Evolutionary conservation across 2,113 vertebrate genomes (phyloP).

Genomic region (Sebastes schlegelii): DNA sequence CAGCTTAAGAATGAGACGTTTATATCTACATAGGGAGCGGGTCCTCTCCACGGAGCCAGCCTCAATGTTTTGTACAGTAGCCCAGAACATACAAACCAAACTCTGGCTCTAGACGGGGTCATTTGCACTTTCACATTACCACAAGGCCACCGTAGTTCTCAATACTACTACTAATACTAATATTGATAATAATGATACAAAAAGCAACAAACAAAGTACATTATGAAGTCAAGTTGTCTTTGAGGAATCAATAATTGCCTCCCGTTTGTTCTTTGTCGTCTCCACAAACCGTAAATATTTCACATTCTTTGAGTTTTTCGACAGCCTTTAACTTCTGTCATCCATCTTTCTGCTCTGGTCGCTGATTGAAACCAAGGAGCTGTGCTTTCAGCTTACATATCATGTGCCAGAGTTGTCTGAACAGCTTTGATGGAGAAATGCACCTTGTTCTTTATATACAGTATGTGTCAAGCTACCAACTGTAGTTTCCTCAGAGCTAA

Average conservation of each 20-base stretch:
- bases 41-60: too few relatives aligned
- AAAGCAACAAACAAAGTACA: not conserved
- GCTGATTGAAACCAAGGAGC: not conserved
- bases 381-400: constrained; percentile 16
- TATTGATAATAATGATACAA: not conserved
- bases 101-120: too few relatives aligned
- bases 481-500: not conserved
- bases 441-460: not conserved
- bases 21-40: too few relatives aligned
- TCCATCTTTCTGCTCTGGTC: constrained; percentile 1
- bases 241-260: not conserved
- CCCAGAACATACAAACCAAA: too few relatives aligned
- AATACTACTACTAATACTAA: too few relatives aligned
- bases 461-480: not conserved
- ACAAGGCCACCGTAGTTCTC: too few relatives aligned
- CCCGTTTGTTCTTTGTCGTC: constrained; percentile 6
- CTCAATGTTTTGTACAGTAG: too few relatives aligned
- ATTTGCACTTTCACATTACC: too few relatives aligned
- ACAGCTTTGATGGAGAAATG: not conserved
- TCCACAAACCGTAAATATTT: constrained; percentile 20
- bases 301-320: not conserved
- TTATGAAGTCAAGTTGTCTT: not conserved
- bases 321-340: constrained; percentile 14
- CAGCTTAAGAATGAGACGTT: too few relatives aligned
- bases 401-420: constrained; percentile 9